Percentiles rank a stretch among this genome's conserved stretches.
phyloP scores from a whole-genome alignment of 2,888 invertebrate species.

The Sericinus montela region DNA sequence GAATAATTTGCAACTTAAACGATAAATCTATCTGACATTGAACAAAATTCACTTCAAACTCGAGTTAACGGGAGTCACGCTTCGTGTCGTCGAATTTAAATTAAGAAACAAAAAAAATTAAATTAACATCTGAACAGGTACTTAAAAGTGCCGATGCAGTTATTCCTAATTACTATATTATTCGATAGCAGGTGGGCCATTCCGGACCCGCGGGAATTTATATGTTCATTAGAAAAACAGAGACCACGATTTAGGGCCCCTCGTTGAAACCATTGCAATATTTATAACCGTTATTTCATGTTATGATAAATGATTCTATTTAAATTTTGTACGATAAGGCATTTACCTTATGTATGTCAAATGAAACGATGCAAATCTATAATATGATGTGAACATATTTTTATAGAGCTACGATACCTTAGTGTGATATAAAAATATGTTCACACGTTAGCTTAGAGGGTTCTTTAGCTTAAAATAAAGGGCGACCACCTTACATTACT shows the following conservation, averaged over 20 bases:
- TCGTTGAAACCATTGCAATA: conserved; percentile 1
- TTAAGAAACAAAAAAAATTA: conserved; percentile 16
- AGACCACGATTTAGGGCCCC: conserved; percentile 2
- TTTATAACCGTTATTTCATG: neutral
- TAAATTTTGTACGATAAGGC: too few relatives aligned
- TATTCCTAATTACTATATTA: conserved; percentile 53
- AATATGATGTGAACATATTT: too few relatives aligned
- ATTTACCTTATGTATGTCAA: too few relatives aligned
- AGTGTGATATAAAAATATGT: too few relatives aligned
- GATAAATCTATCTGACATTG: too few relatives aligned
- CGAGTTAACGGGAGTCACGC: neutral
- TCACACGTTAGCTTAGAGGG: too few relatives aligned
- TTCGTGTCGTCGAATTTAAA: conserved; percentile 8
- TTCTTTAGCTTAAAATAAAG: too few relatives aligned
- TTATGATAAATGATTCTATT: neutral
- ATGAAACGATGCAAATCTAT: too few relatives aligned
- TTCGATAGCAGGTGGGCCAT: conserved; percentile 55
- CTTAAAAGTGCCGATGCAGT: conserved; percentile 33
- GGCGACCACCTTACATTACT: too few relatives aligned
- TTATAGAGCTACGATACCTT: too few relatives aligned
- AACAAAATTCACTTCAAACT: too few relatives aligned
- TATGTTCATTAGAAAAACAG: conserved; percentile 57
- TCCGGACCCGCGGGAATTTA: conserved; percentile 46
- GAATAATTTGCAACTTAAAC: too few relatives aligned
- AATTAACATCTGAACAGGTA: conserved; percentile 11